These are phyloP conservation scores for Chrysodeixis includens DNA, from an alignment of 2,888 invertebrate species.

Conservation along the genomic window DNA sequence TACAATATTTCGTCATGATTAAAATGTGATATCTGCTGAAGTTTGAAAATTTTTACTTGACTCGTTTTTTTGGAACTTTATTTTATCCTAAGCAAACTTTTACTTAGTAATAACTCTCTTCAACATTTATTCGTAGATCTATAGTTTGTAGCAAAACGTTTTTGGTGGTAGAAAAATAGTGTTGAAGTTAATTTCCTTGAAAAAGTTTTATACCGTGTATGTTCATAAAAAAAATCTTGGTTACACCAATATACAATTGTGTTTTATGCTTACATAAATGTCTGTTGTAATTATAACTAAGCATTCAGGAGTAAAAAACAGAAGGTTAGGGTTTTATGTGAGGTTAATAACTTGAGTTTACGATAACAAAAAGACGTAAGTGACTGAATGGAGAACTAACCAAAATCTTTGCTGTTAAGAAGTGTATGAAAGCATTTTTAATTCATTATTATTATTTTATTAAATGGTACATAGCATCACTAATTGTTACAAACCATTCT, in stretches of 20 bases:
- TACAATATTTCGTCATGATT: constrained; percentile 24
- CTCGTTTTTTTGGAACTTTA: constrained; percentile 14
- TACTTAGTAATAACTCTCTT: not conserved
- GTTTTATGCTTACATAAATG: not conserved
- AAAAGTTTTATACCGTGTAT: not conserved
- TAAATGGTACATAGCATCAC: no score
- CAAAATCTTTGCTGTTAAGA: not conserved
- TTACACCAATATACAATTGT: not conserved
- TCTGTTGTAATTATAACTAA: not conserved
- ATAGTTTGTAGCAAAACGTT: not conserved
- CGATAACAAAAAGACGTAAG: not conserved
- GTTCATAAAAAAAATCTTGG: not conserved
- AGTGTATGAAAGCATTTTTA: no score
- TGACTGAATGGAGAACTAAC: not conserved
- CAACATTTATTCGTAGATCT: not conserved
- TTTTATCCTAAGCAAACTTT: not conserved
- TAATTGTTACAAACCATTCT: no score
- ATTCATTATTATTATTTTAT: no score
- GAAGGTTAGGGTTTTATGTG: not conserved
- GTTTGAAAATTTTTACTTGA: constrained; percentile 15
- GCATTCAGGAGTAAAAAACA: not conserved
- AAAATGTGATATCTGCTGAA: constrained; percentile 4
- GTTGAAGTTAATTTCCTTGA: not conserved
- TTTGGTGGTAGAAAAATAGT: not conserved
- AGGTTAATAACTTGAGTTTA: not conserved